Evolutionary conservation across 2,888 invertebrate genomes (phyloP), one percentile per base, ranked within the genome.

Genomic region (Pyrocoelia pectoralis): DNA sequence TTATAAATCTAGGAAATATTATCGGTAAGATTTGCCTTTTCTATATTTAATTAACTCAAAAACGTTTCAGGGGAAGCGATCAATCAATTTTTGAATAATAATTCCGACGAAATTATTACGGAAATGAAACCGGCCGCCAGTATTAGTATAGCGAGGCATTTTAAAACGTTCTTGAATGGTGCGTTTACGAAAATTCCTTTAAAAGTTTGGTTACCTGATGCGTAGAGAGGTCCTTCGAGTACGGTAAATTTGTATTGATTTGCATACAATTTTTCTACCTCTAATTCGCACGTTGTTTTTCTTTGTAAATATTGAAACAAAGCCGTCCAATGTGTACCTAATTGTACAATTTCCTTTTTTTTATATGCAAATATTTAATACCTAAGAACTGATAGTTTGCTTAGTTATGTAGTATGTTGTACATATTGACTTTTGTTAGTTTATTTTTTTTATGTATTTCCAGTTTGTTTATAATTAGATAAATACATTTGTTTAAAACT

Each of bases 61-160:
- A 33, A 28, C 54, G 29, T 67, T 68, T 38, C 61, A 90, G 90
- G 90, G 38, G 88, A 91, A 77, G 92, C 92, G 0, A 92, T 93
- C 88, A 93, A 93, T 79, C 91, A 91, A 77, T 93, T 93, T 79
- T 81, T 93, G 66, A 93, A 93, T 81, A 89, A 89, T 78, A 92
- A 93, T 74, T 87, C 91, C 0, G 88, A 89, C 49, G 92, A 92
- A 77, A 91, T 93, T 71, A 91, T 93, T 67, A 88, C 89, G 59
- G 93, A 93, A 83, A 91, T 93, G 90, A 85, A 90, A 74, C 92
- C 92, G 1, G 91, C 91, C 0, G 92, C 92, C 0, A 85, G 88
- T 1, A 80, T 84, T 6, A 87, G 90, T 68, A 90, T 93, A 71
- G 87, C 89, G 1, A 89, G 88, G 71, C 89, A 92, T 74, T 91